A percentile compares a stretch with the other conserved stretches of the same genome.
phyloP scores from a whole-genome alignment of 2,113 vertebrate genomes.

The Pterocles burchelli region DNA sequence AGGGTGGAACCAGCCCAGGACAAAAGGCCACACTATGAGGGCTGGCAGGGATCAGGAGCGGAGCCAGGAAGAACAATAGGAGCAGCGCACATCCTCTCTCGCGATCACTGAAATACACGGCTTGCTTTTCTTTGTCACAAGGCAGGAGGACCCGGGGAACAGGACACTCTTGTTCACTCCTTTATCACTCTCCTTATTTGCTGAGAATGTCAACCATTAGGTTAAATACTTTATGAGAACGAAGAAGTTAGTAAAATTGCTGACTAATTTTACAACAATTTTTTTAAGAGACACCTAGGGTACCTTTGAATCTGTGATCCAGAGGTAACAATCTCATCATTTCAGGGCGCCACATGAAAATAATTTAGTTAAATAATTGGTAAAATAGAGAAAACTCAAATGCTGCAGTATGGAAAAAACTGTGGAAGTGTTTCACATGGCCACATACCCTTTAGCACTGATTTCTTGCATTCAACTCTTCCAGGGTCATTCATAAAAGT shows the following conservation, averaged over 20 bases:
- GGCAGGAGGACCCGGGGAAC: neutral
- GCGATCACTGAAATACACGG: fast-evolving
- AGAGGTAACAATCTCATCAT: neutral
- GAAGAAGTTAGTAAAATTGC: neutral
- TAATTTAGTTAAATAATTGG: neutral
- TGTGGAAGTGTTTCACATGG: neutral
- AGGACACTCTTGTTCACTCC: neutral
- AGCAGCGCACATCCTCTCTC: fast-evolving
- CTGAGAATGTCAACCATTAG: neutral
- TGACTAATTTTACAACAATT: neutral
- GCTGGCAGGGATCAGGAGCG: fast-evolving
- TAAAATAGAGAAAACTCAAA: neutral
- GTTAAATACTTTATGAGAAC: neutral
- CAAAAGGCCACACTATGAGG: fast-evolving
- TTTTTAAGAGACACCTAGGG: neutral
- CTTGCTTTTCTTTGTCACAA: neutral
- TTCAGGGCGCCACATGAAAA: neutral
- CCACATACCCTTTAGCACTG: neutral
- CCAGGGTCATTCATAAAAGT: neutral
- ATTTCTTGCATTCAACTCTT: neutral
- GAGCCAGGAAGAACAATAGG: neutral
- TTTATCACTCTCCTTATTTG: neutral
- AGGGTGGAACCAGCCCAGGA: neutral
- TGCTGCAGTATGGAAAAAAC: neutral
- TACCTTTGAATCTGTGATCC: neutral